Evolutionary conservation across 2,797 vertebrate species (phyloP).

Genomic region (Decapterus maruadsi): DNA sequence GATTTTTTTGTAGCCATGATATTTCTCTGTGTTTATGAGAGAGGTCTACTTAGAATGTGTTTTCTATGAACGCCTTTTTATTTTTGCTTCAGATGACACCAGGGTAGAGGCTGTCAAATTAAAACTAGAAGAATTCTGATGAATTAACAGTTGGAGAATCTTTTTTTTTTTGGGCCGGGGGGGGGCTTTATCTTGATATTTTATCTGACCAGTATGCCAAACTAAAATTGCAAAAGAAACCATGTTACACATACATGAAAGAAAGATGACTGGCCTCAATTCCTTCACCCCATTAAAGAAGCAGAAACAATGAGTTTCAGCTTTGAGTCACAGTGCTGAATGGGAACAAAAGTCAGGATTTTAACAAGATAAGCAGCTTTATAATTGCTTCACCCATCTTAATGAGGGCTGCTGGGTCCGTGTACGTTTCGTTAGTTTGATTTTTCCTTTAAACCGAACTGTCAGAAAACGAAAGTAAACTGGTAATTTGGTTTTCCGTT

Average conservation of each 20-base stretch:
- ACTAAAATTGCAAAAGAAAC: constrained; percentile 2
- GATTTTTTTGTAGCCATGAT: too few relatives aligned
- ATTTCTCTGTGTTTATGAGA: background rate
- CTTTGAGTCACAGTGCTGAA: constrained; percentile 25
- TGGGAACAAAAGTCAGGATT: constrained; percentile 33
- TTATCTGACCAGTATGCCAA: background rate
- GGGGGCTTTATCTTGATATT: background rate
- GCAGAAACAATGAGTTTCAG: constrained; percentile 31
- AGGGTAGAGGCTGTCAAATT: background rate
- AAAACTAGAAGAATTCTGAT: background rate
- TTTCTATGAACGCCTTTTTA: too few relatives aligned
- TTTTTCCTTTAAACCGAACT: too few relatives aligned
- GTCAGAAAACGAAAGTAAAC: too few relatives aligned
- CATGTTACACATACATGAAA: background rate
- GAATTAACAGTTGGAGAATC: background rate
- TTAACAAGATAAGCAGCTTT: constrained; percentile 29
- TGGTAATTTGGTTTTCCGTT: too few relatives aligned
- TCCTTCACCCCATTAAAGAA: constrained; percentile 6
- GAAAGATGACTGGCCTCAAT: constrained; percentile 6
- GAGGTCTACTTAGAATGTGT: too few relatives aligned
- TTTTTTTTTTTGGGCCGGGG: too few relatives aligned
- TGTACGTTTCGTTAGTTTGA: too few relatives aligned
- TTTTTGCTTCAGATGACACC: background rate
- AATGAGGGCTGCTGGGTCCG: constrained; percentile 22
- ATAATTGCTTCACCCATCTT: constrained; percentile 4